Conservation (phyloP, 2,113 vertebrate genomes). For the Diadophis punctatus region DNA sequence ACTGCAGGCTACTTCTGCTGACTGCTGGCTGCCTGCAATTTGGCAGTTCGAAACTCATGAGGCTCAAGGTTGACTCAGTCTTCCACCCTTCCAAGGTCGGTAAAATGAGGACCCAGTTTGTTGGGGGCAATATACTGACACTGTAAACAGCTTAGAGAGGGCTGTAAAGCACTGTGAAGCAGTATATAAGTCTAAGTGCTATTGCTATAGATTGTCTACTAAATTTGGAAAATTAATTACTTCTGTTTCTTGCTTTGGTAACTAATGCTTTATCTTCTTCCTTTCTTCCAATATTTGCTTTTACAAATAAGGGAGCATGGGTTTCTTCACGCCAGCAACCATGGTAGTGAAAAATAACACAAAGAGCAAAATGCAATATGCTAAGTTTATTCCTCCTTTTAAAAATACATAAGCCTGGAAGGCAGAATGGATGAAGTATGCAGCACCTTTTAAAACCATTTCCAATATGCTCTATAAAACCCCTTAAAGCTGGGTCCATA, state of each 20-base stretch:
- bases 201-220: neutral
- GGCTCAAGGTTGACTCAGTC: no score
- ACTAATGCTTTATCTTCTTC: neutral
- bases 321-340: neutral
- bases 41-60: no score
- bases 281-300: neutral
- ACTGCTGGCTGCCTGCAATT: no score
- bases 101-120: no score
- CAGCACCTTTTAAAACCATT: neutral
- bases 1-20: no score
- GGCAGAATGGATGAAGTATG: neutral
- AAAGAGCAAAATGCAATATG: neutral
- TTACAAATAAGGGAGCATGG: neutral
- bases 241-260: neutral
- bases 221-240: neutral
- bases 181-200: no score
- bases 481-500: neutral
- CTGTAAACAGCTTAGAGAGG: no score
- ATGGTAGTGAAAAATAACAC: neutral
- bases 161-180: no score
- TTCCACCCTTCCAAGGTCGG: no score
- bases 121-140: no score
- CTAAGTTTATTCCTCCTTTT: neutral
- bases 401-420: neutral
- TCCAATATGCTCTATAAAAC: neutral